Percentiles rank a stretch among this genome's conserved stretches.
Conservation (phyloP, 2,797 vertebrate genomes). For the Buphagus erythrorhynchus region DNA sequence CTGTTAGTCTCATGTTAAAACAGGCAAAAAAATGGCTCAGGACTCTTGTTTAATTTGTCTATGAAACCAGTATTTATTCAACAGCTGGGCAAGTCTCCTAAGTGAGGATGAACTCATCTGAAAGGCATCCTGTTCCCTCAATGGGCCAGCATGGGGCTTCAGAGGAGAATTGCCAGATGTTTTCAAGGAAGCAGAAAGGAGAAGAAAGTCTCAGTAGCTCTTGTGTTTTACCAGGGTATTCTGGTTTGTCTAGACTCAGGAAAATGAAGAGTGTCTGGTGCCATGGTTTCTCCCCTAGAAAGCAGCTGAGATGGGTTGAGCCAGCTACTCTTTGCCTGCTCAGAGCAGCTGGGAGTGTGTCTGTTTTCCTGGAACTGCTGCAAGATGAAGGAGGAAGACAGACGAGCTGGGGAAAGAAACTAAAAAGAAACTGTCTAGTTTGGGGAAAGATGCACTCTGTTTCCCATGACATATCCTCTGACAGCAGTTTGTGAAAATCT, state of each 20-base stretch:
- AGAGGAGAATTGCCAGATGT: background rate
- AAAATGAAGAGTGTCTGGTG: background rate
- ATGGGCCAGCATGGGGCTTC: background rate
- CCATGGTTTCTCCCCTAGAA: background rate
- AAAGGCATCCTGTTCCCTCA: conserved; percentile 1
- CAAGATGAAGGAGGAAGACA: background rate
- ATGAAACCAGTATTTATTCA: background rate
- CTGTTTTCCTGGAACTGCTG: background rate
- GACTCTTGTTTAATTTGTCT: conserved; percentile 6
- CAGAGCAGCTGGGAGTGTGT: background rate
- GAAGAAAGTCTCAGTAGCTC: background rate
- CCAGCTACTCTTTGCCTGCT: background rate
- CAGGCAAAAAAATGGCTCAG: background rate
- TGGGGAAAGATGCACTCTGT: background rate
- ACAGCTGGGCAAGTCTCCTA: background rate
- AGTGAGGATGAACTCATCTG: conserved; percentile 15
- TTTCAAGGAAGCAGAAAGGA: background rate
- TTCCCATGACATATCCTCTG: background rate
- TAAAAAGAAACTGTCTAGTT: background rate
- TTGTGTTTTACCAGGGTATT: background rate
- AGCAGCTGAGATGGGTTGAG: background rate
- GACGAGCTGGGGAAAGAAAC: background rate
- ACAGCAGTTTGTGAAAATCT: background rate
- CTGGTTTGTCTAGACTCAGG: background rate
- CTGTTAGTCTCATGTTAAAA: background rate